A percentile compares a stretch with the other conserved stretches of the same genome.
Conservation (phyloP, 2,797 vertebrate genomes). For the Phrynocephalus guinanensis region DNA sequence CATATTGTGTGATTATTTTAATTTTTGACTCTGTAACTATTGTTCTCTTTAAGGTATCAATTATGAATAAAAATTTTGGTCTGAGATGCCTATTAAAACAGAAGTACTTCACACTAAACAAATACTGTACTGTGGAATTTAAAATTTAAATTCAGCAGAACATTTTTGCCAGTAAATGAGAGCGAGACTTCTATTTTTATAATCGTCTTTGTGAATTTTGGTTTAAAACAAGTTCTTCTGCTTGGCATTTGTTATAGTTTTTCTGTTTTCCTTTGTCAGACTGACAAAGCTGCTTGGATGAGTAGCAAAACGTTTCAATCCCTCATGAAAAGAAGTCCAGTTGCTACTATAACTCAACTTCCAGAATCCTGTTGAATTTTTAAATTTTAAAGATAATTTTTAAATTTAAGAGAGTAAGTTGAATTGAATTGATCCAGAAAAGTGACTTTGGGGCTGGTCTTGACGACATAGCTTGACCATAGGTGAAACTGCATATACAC, state of each 20-base stretch:
- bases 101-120: not conserved
- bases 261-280: not conserved
- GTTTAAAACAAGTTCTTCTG: not conserved
- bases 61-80: not conserved
- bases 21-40: not conserved
- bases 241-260: not conserved
- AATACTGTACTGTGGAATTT: not conserved
- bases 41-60: not conserved
- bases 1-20: too few relatives aligned
- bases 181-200: not conserved
- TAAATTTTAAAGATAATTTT: not conserved
- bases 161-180: not conserved
- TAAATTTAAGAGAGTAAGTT: not conserved
- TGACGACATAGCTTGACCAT: not conserved
- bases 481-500: not conserved
- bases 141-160: fast-evolving
- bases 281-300: too few relatives aligned
- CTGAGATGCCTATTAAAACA: not conserved
- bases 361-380: too few relatives aligned
- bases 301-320: too few relatives aligned
- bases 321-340: too few relatives aligned
- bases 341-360: too few relatives aligned
- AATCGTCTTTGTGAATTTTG: not conserved
- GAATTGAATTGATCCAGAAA: too few relatives aligned
- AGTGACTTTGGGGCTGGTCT: too few relatives aligned